Conservation (phyloP, 2,113 vertebrate genomes). For the Zosterops lateralis region DNA sequence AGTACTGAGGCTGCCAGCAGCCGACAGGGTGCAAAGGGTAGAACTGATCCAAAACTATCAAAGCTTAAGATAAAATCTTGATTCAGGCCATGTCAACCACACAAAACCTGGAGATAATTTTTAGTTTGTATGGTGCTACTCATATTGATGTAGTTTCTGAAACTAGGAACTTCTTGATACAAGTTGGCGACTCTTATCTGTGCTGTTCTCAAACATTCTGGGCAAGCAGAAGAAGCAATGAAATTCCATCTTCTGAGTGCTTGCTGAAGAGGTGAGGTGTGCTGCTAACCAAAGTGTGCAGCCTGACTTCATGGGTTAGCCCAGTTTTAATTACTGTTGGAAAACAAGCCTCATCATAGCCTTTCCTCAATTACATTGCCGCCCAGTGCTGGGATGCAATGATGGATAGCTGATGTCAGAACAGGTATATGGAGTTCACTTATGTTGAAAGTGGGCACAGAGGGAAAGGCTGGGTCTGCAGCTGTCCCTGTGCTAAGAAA, state of each 20-base stretch:
- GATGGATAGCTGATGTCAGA: neutral
- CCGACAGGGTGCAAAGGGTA: neutral
- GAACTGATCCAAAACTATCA: neutral
- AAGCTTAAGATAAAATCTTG: neutral
- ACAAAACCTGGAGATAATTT: neutral
- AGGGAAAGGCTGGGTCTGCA: neutral
- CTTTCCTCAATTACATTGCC: neutral
- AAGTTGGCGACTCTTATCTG: neutral
- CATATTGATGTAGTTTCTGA: neutral
- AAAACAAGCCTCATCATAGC: neutral
- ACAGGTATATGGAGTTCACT: neutral
- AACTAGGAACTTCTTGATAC: neutral
- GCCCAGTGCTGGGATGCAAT: fast-evolving
- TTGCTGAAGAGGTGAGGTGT: neutral
- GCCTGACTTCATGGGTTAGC: neutral
- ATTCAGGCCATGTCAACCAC: neutral
- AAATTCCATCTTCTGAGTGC: neutral
- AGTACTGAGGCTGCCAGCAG: neutral
- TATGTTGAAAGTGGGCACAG: fast-evolving
- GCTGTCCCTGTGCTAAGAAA: neutral
- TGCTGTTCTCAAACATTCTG: neutral
- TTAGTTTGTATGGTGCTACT: neutral
- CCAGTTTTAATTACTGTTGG: neutral
- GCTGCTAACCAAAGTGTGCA: neutral
- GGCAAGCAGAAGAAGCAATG: neutral